A percentile compares a stretch with the other conserved stretches of the same genome.
These are phyloP conservation scores for Drosophila arawakana DNA, from an alignment of 1,140 invertebrate genomes.

Conservation along the genomic window DNA sequence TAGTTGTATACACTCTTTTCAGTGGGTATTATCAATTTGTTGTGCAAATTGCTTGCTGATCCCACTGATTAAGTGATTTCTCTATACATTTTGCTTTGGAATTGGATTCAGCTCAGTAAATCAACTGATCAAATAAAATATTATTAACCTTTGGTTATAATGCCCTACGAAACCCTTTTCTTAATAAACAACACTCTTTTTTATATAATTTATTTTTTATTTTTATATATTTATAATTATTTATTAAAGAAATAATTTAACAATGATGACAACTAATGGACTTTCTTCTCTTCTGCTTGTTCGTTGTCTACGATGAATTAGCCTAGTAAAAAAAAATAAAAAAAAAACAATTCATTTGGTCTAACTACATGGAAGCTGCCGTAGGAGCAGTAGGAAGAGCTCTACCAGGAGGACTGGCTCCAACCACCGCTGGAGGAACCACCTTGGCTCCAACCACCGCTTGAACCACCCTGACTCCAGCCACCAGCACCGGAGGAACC, in stretches of 20 bases:
- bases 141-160: too few species aligned
- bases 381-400: neutral
- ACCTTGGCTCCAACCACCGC: slow-evolving; percentile 18
- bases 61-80: too few species aligned
- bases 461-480: slow-evolving; percentile 15
- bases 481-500: slow-evolving; percentile 41
- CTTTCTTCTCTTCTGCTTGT: slow-evolving; percentile 16
- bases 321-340: slow-evolving; percentile 68
- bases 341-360: slow-evolving; percentile 72
- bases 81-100: too few species aligned
- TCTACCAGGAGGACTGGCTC: slow-evolving; percentile 57
- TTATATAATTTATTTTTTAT: neutral
- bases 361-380: slow-evolving; percentile 59
- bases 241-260: slow-evolving; percentile 56
- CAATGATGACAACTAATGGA: slow-evolving; percentile 38
- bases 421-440: slow-evolving; percentile 20
- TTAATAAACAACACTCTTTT: neutral
- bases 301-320: slow-evolving; percentile 49
- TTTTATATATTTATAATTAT: slow-evolving; percentile 23
- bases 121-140: too few species aligned
- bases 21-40: too few species aligned
- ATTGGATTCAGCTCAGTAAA: too few species aligned
- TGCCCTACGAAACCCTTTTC: too few species aligned
- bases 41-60: too few species aligned
- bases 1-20: too few species aligned